These are phyloP conservation scores for Panopea generosa DNA, from an alignment of 2,888 invertebrate species.

Conservation along the genomic window DNA sequence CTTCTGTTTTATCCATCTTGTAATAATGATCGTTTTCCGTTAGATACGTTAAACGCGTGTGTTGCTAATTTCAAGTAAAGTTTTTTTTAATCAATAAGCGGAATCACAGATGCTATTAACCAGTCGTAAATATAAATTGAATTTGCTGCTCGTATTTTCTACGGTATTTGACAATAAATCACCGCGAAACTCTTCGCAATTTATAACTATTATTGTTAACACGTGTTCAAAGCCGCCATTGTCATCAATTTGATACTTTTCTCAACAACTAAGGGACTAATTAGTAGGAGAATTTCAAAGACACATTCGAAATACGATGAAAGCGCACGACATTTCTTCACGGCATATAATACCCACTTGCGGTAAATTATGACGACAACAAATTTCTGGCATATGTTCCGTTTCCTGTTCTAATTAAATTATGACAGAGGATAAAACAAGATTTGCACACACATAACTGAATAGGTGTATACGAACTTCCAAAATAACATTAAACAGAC, in stretches of 20 bases:
- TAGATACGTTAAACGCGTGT: no score
- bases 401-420: conserved; percentile 43
- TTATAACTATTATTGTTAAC: neutral
- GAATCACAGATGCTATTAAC: neutral
- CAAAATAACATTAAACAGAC: no score
- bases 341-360: conserved; percentile 21
- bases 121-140: conserved; percentile 5
- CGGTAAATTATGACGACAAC: conserved; percentile 26
- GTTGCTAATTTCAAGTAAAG: no score
- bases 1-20: no score
- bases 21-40: no score
- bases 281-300: conserved; percentile 24
- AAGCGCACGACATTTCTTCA: conserved; percentile 9
- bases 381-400: conserved; percentile 35
- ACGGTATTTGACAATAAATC: neutral
- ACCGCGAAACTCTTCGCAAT: neutral
- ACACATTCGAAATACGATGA: conserved; percentile 7
- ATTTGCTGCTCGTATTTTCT: neutral
- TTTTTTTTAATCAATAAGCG: no score
- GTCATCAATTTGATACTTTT: conserved; percentile 39
- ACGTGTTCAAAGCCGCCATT: conserved; percentile 1
- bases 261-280: conserved; percentile 35
- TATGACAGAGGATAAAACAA: no score
- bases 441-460: no score
- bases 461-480: no score